These are phyloP conservation scores for Clinocottus analis DNA, from an alignment of 2,113 vertebrate species.

Conservation along the genomic window DNA sequence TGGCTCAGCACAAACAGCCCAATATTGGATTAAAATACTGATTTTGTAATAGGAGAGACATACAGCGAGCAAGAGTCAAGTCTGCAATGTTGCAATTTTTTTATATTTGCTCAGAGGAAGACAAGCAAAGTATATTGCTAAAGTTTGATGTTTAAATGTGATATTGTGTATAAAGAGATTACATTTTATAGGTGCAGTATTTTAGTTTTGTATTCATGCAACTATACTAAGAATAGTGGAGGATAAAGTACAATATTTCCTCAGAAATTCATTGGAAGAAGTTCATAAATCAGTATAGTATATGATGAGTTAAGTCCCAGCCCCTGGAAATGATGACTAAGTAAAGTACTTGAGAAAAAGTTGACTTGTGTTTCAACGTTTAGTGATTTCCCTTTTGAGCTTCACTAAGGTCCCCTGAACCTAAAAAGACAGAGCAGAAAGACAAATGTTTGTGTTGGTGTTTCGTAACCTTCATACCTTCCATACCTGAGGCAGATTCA, in stretches of 20 bases:
- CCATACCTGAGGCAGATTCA: too few species aligned
- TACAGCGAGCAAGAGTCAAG: background rate
- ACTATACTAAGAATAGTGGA: background rate
- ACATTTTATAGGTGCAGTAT: background rate
- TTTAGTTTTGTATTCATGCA: background rate
- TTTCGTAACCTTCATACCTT: background rate
- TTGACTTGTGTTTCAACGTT: background rate
- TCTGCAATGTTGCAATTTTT: background rate
- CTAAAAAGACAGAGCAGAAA: background rate
- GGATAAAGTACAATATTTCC: background rate
- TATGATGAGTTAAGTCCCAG: background rate
- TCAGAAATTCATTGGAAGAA: background rate
- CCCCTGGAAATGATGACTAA: background rate
- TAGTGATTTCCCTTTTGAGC: background rate
- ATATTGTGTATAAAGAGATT: background rate
- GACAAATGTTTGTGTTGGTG: background rate
- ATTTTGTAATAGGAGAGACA: constrained; percentile 42
- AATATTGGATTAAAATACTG: background rate
- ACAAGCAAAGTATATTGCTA: background rate
- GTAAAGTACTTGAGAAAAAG: background rate
- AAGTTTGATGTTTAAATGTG: background rate
- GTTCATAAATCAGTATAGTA: background rate
- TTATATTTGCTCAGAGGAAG: background rate
- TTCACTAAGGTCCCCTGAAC: background rate
- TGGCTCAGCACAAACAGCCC: constrained; percentile 23